Evolutionary conservation across 2,888 invertebrate genomes (phyloP).

Genomic region (Tinea trinotella): DNA sequence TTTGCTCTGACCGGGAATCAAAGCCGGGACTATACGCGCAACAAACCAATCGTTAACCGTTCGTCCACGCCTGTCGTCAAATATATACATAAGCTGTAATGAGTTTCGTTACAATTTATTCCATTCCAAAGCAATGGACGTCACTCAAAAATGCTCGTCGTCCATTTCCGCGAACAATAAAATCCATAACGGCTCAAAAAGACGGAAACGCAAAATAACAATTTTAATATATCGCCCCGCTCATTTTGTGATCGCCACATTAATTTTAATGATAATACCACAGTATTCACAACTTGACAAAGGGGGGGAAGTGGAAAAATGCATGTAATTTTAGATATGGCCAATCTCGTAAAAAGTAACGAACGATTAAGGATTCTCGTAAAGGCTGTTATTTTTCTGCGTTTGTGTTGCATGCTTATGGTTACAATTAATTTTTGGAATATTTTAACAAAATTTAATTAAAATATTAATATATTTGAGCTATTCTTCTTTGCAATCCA

Average conservation of each 20-base stretch:
- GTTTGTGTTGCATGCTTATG: too few relatives aligned
- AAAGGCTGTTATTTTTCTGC: background rate
- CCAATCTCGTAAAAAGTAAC: constrained; percentile 12
- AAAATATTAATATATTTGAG: too few relatives aligned
- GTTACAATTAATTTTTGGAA: too few relatives aligned
- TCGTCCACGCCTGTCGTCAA: too few relatives aligned
- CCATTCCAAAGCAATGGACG: background rate
- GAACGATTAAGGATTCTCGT: constrained; percentile 4
- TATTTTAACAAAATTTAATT: too few relatives aligned
- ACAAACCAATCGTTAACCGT: too few relatives aligned
- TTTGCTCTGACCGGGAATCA: too few relatives aligned
- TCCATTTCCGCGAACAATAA: background rate
- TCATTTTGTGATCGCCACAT: constrained; percentile 40
- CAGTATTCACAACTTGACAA: constrained; percentile 14
- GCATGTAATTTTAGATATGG: constrained; percentile 2
- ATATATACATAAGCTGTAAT: too few relatives aligned
- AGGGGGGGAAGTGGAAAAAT: constrained; percentile 11
- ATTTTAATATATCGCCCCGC: constrained; percentile 8
- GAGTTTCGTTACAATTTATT: too few relatives aligned
- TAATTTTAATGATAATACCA: constrained; percentile 57
- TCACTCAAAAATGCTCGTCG: background rate
- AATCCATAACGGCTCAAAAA: background rate
- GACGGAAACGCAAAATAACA: background rate
- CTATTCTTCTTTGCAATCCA: too few relatives aligned
- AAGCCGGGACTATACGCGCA: too few relatives aligned